Evolutionary conservation across 2,888 invertebrate genomes (phyloP).

Genomic region (Folsomia candida): DNA sequence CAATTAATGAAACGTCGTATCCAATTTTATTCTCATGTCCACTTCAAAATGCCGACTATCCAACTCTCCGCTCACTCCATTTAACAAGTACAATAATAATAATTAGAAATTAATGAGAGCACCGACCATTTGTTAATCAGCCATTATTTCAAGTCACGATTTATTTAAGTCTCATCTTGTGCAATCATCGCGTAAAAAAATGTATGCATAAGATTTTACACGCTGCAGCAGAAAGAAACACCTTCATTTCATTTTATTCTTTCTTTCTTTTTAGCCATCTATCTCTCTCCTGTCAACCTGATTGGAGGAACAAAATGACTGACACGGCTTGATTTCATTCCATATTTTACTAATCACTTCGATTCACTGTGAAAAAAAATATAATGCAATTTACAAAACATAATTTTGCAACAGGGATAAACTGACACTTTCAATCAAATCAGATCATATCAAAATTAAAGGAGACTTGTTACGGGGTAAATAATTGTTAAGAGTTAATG

Average conservation of each 20-base stretch:
- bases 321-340: neutral
- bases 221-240: too few species aligned
- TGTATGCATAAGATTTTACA: too few species aligned
- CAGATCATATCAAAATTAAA: neutral
- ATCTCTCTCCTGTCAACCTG: neutral
- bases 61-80: too few species aligned
- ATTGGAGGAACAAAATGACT: neutral
- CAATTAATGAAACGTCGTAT: too few species aligned
- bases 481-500: too few species aligned
- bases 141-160: neutral
- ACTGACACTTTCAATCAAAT: neutral
- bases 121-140: neutral
- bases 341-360: neutral
- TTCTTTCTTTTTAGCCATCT: too few species aligned
- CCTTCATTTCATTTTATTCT: too few species aligned
- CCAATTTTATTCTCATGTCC: too few species aligned
- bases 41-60: too few species aligned
- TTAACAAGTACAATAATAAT: neutral
- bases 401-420: neutral
- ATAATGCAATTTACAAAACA: neutral
- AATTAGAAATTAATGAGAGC: neutral
- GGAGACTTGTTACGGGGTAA: too few species aligned
- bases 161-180: neutral
- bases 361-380: neutral
- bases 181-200: too few species aligned